These are phyloP conservation scores for Holotrichia oblita DNA, from an alignment of 1,140 invertebrate genomes.

Conservation along the genomic window DNA sequence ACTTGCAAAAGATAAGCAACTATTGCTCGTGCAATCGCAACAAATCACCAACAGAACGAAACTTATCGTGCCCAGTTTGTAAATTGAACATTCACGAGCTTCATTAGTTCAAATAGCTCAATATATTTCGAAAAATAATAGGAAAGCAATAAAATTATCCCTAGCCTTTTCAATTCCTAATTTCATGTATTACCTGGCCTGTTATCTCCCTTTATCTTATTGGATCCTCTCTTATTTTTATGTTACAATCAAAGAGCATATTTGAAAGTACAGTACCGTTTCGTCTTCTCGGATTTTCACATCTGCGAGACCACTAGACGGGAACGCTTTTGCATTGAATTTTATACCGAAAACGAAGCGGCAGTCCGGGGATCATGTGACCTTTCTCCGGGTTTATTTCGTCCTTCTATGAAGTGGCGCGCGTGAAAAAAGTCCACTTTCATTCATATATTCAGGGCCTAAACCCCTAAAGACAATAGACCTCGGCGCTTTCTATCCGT, in stretches of 20 bases:
- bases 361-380: slow-evolving; percentile 8
- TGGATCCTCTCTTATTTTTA: not conserved
- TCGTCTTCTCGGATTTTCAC: slow-evolving; percentile 15
- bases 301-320: slow-evolving; percentile 18
- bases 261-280: not conserved
- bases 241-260: slow-evolving; percentile 8
- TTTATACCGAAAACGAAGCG: slow-evolving; percentile 14
- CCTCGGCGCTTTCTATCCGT: slow-evolving; percentile 15
- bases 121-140: too few relatives aligned
- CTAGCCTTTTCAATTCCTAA: not conserved
- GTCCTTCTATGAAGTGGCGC: slow-evolving; percentile 32
- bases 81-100: too few relatives aligned
- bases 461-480: slow-evolving; percentile 36
- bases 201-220: not conserved
- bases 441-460: slow-evolving; percentile 32
- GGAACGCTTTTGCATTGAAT: slow-evolving; percentile 17
- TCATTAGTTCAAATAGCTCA: too few relatives aligned
- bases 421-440: slow-evolving; percentile 31
- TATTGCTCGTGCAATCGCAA: too few relatives aligned
- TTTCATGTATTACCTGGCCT: not conserved
- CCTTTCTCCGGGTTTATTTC: slow-evolving; percentile 31
- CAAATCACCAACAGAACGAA: too few relatives aligned
- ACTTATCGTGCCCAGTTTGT: too few relatives aligned
- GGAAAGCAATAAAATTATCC: too few relatives aligned
- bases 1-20: too few relatives aligned